phyloP scores from a whole-genome alignment of 23 tunicate species.

The Styela plicata region DNA sequence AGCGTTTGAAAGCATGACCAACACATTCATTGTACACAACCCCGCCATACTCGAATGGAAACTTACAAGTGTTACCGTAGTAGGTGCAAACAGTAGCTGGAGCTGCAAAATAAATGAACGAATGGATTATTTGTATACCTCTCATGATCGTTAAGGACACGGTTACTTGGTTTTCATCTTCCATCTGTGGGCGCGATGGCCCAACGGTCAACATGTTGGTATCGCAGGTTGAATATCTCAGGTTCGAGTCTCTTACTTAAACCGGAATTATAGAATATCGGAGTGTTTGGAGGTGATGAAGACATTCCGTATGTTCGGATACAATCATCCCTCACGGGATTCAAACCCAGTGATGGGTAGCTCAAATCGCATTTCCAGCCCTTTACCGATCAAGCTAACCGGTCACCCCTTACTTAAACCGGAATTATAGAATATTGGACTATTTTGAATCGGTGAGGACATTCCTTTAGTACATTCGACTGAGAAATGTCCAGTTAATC shows the following conservation, averaged over 20 bases:
- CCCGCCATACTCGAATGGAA: constrained; percentile 12
- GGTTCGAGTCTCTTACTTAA: not conserved
- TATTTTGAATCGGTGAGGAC: too few species aligned
- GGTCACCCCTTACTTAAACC: too few species aligned
- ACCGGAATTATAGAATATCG: not conserved
- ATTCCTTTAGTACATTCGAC: too few species aligned
- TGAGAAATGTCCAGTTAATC: too few species aligned
- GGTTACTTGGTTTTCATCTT: not conserved
- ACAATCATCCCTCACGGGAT: too few species aligned
- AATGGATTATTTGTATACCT: not conserved
- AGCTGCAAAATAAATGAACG: not conserved
- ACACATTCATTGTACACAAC: constrained; percentile 17
- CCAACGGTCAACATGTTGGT: too few species aligned
- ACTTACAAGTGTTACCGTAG: not conserved
- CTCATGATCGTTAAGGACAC: not conserved
- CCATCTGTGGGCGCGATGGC: too few species aligned
- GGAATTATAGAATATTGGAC: too few species aligned
- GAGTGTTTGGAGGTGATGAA: not conserved
- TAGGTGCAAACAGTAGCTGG: constrained; percentile 7
- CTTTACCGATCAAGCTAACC: too few species aligned
- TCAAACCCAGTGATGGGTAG: too few species aligned
- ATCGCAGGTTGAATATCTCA: not conserved
- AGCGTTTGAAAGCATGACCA: not conserved
- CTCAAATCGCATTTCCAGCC: too few species aligned
- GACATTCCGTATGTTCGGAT: too few species aligned